A percentile compares a stretch with the other conserved stretches of the same genome.
These are phyloP conservation scores for Lasiommata megera DNA, from an alignment of 2,888 invertebrate genomes.

Conservation along the genomic window DNA sequence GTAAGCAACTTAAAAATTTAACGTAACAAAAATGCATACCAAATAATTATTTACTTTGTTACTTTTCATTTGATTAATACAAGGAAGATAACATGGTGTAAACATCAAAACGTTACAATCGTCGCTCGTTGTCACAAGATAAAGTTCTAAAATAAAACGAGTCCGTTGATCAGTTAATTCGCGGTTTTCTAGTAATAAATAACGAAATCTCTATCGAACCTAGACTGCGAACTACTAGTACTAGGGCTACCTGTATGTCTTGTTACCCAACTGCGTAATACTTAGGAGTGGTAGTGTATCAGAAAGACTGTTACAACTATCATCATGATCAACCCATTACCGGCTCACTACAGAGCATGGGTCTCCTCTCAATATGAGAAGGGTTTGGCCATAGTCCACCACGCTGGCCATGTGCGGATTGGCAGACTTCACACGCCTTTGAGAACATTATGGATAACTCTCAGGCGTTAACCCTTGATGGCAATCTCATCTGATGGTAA, in stretches of 20 bases:
- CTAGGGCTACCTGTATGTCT: not conserved
- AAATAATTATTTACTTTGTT: not conserved
- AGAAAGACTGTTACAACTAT: too few relatives aligned
- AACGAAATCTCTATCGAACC: constrained; percentile 21
- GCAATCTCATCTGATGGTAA: too few relatives aligned
- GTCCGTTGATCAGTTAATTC: constrained; percentile 17
- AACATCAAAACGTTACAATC: not conserved
- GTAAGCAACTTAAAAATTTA: too few relatives aligned
- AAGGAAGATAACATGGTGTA: not conserved
- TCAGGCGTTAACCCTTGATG: too few relatives aligned
- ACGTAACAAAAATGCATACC: too few relatives aligned
- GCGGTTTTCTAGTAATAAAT: constrained; percentile 25
- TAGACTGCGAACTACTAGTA: not conserved
- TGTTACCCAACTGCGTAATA: not conserved
- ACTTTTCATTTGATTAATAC: constrained; percentile 1
- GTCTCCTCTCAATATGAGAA: too few relatives aligned
- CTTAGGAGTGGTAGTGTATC: not conserved
- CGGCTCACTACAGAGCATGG: too few relatives aligned
- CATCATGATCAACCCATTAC: too few relatives aligned
- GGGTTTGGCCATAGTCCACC: too few relatives aligned
- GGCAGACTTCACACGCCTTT: too few relatives aligned
- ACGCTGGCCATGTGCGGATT: too few relatives aligned
- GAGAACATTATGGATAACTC: too few relatives aligned
- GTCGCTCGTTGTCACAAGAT: not conserved
- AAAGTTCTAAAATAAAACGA: constrained; percentile 15